Evolutionary conservation across 1,140 invertebrate genomes (phyloP).

Genomic region (Venturia canescens): DNA sequence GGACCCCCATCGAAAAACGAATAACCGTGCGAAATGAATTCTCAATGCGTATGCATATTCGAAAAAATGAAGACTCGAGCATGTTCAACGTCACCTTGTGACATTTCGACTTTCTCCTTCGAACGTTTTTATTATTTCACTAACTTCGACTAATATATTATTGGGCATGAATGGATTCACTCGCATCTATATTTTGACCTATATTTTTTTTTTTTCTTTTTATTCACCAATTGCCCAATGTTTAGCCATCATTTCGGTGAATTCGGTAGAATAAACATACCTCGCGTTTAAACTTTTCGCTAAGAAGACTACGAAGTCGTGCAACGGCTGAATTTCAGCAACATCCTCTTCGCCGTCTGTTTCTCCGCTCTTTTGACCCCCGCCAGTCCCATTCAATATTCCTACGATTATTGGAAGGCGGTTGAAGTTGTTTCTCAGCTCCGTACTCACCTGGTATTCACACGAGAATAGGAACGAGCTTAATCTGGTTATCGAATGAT

Average conservation of each 20-base stretch:
- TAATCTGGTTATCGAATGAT: background rate
- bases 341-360: slow-evolving; percentile 60
- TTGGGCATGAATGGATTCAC: background rate
- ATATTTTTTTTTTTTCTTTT: slow-evolving; percentile 16
- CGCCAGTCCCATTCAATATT: slow-evolving; percentile 69
- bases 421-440: slow-evolving; percentile 68
- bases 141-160: too few relatives aligned
- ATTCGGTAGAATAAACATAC: slow-evolving; percentile 62
- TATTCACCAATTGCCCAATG: slow-evolving; percentile 25
- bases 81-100: too few relatives aligned
- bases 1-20: too few relatives aligned
- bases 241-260: too few relatives aligned
- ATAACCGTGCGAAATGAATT: too few relatives aligned
- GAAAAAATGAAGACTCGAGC: too few relatives aligned
- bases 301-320: slow-evolving; percentile 70
- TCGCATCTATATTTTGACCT: background rate
- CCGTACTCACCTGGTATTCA: slow-evolving; percentile 54
- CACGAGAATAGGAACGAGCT: slow-evolving; percentile 1
- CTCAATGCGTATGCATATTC: too few relatives aligned
- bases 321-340: slow-evolving; percentile 67
- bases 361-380: slow-evolving; percentile 57
- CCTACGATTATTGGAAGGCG: slow-evolving; percentile 70
- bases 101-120: too few relatives aligned
- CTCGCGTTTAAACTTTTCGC: slow-evolving; percentile 70
- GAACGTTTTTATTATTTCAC: too few relatives aligned